Conservation (phyloP, 2,113 vertebrate species). For the Halichoerus grypus region DNA sequence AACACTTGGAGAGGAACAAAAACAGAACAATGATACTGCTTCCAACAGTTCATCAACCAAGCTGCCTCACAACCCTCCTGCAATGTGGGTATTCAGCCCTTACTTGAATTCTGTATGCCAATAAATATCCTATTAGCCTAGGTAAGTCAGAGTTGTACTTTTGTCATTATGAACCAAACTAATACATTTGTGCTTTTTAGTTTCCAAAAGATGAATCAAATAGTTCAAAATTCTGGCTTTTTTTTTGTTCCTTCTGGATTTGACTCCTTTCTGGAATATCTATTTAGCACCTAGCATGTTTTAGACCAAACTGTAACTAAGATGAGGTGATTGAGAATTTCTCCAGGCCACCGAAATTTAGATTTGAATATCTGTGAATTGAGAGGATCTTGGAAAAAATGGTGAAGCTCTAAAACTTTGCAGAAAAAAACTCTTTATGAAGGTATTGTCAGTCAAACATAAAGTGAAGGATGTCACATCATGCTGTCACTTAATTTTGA, state of each 20-base stretch:
- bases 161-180: background rate
- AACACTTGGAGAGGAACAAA: background rate
- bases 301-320: background rate
- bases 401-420: background rate
- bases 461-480: background rate
- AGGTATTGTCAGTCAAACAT: background rate
- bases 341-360: background rate
- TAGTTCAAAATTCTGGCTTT: background rate
- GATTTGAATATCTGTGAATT: background rate
- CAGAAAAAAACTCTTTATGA: background rate
- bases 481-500: background rate
- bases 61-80: background rate
- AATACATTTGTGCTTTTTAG: background rate
- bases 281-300: background rate
- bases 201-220: background rate
- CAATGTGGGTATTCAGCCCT: background rate
- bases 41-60: background rate
- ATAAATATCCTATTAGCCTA: background rate
- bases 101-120: background rate
- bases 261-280: background rate
- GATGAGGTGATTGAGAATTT: background rate
- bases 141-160: background rate
- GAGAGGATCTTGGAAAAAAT: background rate
- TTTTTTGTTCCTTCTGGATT: background rate
- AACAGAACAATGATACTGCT: background rate